These are phyloP conservation scores for Zeus faber DNA, from an alignment of 2,113 vertebrate species.

Conservation along the genomic window DNA sequence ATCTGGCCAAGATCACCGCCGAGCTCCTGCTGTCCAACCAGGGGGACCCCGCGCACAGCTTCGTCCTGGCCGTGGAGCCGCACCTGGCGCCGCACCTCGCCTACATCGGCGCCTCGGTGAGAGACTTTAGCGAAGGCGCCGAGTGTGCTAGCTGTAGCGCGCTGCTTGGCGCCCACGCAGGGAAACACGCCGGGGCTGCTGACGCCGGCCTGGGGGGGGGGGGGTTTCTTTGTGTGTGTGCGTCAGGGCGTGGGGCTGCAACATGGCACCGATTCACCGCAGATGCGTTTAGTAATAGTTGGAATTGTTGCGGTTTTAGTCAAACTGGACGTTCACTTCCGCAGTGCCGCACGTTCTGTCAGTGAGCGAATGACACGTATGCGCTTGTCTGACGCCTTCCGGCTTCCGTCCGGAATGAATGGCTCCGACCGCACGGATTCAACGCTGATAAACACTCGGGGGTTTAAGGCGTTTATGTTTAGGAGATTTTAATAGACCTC, in stretches of 20 bases:
- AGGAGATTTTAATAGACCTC: background rate
- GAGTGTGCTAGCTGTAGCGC: constrained; percentile 38
- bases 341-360: constrained; percentile 50
- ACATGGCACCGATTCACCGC: no score
- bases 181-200: no score
- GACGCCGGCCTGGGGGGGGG: no score
- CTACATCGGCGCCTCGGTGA: constrained; percentile 88
- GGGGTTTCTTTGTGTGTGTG: background rate
- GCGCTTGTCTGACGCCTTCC: constrained; percentile 67
- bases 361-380: constrained; percentile 81
- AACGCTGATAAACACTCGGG: no score
- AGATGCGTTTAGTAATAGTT: no score
- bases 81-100: constrained; percentile 84
- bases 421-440: constrained; percentile 23
- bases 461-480: background rate
- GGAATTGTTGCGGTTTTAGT: background rate
- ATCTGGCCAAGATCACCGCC: constrained; percentile 89
- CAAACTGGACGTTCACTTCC: constrained; percentile 44
- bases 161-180: constrained; percentile 15
- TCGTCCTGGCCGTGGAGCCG: constrained; percentile 84
- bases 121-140: constrained; percentile 14
- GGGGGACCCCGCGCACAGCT: constrained; percentile 68
- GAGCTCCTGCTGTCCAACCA: constrained; percentile 83
- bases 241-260: no score
- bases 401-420: constrained; percentile 50